Conservation (phyloP, 2,797 vertebrate genomes). For the Harpagifer antarcticus region DNA sequence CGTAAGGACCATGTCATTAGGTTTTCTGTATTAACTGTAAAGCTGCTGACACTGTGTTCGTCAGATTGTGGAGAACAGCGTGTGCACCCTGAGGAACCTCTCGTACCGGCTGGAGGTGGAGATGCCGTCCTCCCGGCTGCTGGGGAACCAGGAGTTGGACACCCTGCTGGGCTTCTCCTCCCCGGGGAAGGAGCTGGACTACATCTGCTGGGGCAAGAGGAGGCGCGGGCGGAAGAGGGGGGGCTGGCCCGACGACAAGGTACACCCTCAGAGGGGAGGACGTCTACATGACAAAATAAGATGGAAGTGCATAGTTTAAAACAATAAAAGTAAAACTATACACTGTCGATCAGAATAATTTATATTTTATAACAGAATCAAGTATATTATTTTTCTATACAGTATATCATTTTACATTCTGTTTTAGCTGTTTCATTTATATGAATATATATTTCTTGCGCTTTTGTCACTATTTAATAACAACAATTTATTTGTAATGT, state of each 20-base stretch:
- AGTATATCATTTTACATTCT: too few species aligned
- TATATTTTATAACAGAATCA: too few species aligned
- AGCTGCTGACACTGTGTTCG: not conserved
- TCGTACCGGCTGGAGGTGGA: slow-evolving; percentile 97
- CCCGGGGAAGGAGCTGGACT: slow-evolving; percentile 93
- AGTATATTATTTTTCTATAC: too few species aligned
- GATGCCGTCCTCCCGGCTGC: slow-evolving; percentile 95
- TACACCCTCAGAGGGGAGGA: slow-evolving; percentile 36
- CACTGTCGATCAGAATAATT: too few species aligned
- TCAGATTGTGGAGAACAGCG: slow-evolving; percentile 98
- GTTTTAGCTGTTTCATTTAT: too few species aligned
- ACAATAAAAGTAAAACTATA: too few species aligned
- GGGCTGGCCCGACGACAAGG: slow-evolving; percentile 93
- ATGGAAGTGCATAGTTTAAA: not conserved
- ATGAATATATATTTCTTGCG: too few species aligned
- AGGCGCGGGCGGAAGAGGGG: slow-evolving; percentile 93
- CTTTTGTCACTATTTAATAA: too few species aligned
- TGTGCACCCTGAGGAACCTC: slow-evolving; percentile 97
- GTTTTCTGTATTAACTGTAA: too few species aligned
- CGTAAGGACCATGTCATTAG: too few species aligned
- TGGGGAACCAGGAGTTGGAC: slow-evolving; percentile 93
- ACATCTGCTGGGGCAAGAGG: slow-evolving; percentile 97
- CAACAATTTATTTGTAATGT: too few species aligned
- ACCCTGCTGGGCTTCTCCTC: slow-evolving; percentile 93
- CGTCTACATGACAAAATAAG: not conserved